Percentiles rank a stretch among this genome's conserved stretches.
Evolutionary conservation across 2,888 invertebrate species (phyloP).

Genomic region (Philereme transversata): DNA sequence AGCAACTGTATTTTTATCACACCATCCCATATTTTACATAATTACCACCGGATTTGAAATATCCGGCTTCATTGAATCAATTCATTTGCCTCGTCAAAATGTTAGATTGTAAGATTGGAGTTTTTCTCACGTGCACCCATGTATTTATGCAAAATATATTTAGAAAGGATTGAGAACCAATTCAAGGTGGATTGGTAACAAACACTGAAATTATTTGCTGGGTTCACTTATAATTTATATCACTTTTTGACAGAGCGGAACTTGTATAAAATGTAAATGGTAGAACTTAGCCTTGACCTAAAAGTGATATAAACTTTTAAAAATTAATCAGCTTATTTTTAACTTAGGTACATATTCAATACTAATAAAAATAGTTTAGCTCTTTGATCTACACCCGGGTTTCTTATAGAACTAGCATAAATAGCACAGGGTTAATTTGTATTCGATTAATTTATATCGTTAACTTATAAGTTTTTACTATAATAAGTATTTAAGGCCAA

Average conservation of each 20-base stretch:
- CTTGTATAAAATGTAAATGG: background rate
- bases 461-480: too few species aligned
- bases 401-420: too few species aligned
- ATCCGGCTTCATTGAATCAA: slow-evolving; percentile 31
- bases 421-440: too few species aligned
- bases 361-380: too few species aligned
- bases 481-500: too few species aligned
- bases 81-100: slow-evolving; percentile 34
- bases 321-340: too few species aligned
- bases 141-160: slow-evolving; percentile 54
- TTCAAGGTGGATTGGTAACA: slow-evolving; percentile 60
- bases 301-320: background rate
- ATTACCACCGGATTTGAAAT: slow-evolving; percentile 48
- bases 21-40: too few species aligned
- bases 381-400: too few species aligned
- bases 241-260: slow-evolving; percentile 19
- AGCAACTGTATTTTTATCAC: too few species aligned
- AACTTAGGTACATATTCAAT: too few species aligned
- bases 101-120: slow-evolving; percentile 32
- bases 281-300: slow-evolving; percentile 11
- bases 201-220: slow-evolving; percentile 35
- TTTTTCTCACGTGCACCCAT: slow-evolving; percentile 39
- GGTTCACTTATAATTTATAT: slow-evolving; percentile 9
- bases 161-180: slow-evolving; percentile 65
- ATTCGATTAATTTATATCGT: too few species aligned